Base-by-base conservation (phyloP, 1,140 invertebrate genomes). In the Lutraria rhynchaena region DNA sequence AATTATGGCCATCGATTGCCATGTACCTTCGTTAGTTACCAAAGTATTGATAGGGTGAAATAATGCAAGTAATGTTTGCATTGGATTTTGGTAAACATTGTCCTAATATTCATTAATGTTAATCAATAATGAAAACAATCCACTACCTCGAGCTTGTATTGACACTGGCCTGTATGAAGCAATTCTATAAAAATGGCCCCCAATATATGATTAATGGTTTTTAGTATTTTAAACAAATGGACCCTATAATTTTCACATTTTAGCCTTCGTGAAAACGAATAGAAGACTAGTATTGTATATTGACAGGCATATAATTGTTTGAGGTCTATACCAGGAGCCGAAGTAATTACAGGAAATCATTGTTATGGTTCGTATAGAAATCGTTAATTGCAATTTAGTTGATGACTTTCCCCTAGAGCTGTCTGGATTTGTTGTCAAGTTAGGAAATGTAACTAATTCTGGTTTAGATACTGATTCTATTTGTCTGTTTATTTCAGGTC, bases 21-120 rank as follows among this genome's bases (percentile, higher is more conserved):
- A 57, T n/a, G 49, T 60, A 75, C 37, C 35, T 57, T 80, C 70
- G 76, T 80, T 80, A 49, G 76, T 67, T 22, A 80, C 76, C 63
- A 60, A 80, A 80, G n/a, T 67, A 80, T 80, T 80, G 65, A 41
- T 49, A 70, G 49, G 19, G 35, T 55, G 53, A 58, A 53, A 57
- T 80, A 80, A 80, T 70, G 76, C 46, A 35, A 33, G 22, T 46
- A 41, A 51, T 80, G 65, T 80, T 80, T 69, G 51, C 61, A 41
- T 49, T 80, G 35, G 29, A 46, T 46, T 69, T 70, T 46, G 29
- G 65, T 60, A 69, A 80, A 80, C 65, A 80, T 60, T 69, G 63
- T 31, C 49, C 49, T 69, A 44, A 80, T 70, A 58, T 70, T 80
- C 63, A 80, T 80, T 80, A 80, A 35, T 69, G 22, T 24, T 49